phyloP scores from a whole-genome alignment of 2,113 vertebrate species.

The Cercopithecus mona region DNA sequence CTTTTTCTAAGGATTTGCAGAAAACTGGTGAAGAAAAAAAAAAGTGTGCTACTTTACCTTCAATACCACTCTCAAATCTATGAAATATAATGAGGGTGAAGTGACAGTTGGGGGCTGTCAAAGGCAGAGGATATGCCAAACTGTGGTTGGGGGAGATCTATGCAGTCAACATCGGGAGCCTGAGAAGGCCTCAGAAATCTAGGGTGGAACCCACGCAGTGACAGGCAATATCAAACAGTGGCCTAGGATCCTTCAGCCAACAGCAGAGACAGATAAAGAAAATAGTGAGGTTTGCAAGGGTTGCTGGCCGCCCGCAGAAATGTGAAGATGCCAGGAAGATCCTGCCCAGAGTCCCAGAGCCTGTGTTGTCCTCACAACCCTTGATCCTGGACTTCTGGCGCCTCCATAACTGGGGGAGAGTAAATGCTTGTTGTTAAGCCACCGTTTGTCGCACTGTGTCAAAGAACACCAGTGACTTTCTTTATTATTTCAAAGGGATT shows the following conservation, averaged over 20 bases:
- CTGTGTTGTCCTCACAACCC: no score
- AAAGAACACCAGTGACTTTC: background rate
- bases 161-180: background rate
- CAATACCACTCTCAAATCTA: background rate
- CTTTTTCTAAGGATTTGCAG: background rate
- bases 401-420: no score
- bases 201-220: background rate
- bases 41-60: background rate
- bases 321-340: no score
- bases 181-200: background rate
- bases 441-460: no score
- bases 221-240: background rate
- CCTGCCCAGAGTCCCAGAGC: no score
- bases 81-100: background rate
- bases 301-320: rapidly evolving
- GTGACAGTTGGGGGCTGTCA: background rate
- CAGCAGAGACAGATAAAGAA: background rate
- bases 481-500: background rate
- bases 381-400: no score
- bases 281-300: background rate
- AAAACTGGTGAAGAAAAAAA: background rate
- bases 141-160: background rate
- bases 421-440: no score
- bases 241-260: background rate
- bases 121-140: background rate